Percentiles rank a stretch among this genome's conserved stretches.
These are phyloP conservation scores for Drosophila cyrtoloma DNA, from an alignment of 2,888 invertebrate genomes.

Conservation along the genomic window DNA sequence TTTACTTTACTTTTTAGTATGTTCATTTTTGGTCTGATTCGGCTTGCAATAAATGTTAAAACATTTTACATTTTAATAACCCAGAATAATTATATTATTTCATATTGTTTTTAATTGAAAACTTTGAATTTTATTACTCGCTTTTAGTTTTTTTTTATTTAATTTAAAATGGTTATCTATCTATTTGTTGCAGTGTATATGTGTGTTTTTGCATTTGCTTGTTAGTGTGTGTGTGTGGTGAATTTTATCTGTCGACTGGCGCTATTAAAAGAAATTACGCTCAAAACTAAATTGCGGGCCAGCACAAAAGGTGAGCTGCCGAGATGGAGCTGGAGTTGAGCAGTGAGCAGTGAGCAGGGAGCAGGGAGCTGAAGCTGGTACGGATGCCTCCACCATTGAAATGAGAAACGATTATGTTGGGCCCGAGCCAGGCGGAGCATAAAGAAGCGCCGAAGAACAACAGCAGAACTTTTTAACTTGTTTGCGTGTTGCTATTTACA, in stretches of 20 bases:
- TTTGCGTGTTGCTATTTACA: constrained; percentile 84
- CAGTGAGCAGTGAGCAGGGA: background rate
- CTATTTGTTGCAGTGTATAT: constrained; percentile 18
- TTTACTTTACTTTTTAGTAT: background rate
- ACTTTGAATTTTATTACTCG: background rate
- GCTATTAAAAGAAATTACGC: constrained; percentile 85
- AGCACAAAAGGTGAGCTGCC: constrained; percentile 67
- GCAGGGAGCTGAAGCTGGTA: background rate
- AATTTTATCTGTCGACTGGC: constrained; percentile 81
- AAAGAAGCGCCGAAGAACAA: constrained; percentile 75
- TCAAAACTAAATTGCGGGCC: constrained; percentile 84
- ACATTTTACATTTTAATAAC: background rate
- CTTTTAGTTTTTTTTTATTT: background rate
- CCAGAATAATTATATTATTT: background rate
- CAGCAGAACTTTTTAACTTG: constrained; percentile 82
- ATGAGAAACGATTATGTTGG: constrained; percentile 85
- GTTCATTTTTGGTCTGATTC: background rate
- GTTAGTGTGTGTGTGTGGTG: constrained; percentile 45
- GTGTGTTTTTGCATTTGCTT: constrained; percentile 17
- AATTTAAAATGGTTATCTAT: background rate
- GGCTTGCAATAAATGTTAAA: background rate
- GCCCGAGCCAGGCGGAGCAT: constrained; percentile 71
- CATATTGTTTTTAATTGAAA: background rate
- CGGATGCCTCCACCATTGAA: constrained; percentile 71
- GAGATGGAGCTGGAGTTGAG: background rate